Evolutionary conservation across 2,113 vertebrate genomes (phyloP).

Genomic region (Synchiropus splendidus): DNA sequence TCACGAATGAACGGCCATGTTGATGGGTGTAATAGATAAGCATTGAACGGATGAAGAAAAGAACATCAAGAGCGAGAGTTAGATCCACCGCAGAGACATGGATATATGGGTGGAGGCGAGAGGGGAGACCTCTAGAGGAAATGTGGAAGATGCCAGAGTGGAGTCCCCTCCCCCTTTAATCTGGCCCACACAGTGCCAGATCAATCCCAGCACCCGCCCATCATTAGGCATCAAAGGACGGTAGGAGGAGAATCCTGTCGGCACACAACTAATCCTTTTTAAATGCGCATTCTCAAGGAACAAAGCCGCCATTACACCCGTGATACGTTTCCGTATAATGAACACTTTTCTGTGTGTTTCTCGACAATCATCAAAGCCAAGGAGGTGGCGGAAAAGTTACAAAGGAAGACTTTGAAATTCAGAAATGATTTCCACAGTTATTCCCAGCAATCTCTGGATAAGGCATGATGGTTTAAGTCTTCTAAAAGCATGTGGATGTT

Average conservation of each 20-base stretch:
- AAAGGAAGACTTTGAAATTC: conserved; percentile 11
- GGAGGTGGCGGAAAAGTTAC: conserved; percentile 12
- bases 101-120: conserved; percentile 35
- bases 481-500: too few relatives aligned
- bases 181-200: conserved; percentile 53
- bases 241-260: conserved; percentile 44
- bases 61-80: conserved; percentile 36
- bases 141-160: conserved; percentile 33
- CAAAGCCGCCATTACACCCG: conserved; percentile 47
- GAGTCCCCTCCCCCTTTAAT: conserved; percentile 36
- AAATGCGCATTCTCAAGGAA: conserved; percentile 46
- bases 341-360: conserved; percentile 17
- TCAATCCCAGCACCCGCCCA: conserved; percentile 52
- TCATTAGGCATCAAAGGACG: conserved; percentile 58
- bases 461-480: neutral
- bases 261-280: conserved; percentile 45
- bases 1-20: neutral
- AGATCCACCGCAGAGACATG: conserved; percentile 23
- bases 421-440: conserved; percentile 6
- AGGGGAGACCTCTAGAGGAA: conserved; percentile 40
- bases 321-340: conserved; percentile 34
- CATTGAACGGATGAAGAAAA: neutral
- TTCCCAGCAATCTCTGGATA: neutral
- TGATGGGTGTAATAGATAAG: conserved; percentile 8
- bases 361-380: conserved; percentile 25